These are phyloP conservation scores for Mimumesa dahlbomi DNA, from an alignment of 2,888 invertebrate genomes.

Conservation along the genomic window DNA sequence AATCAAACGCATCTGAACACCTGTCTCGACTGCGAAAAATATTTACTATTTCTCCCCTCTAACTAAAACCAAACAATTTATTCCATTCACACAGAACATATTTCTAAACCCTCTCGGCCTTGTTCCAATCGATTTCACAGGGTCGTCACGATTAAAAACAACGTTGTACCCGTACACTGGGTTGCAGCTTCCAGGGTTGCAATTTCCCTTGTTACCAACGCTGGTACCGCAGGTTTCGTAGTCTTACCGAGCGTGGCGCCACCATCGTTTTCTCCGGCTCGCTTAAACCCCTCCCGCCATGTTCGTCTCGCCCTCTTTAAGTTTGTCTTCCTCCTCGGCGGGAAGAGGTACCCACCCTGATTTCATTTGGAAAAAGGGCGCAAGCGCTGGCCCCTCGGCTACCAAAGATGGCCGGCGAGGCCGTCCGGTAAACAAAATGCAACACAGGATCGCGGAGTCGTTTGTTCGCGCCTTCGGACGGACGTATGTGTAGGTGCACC, in stretches of 20 bases:
- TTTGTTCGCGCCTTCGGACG: slow-evolving; percentile 30
- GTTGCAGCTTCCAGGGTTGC: too few species aligned
- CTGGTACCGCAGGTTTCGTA: too few species aligned
- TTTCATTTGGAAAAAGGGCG: slow-evolving; percentile 49
- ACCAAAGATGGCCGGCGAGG: slow-evolving; percentile 66
- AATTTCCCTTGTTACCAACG: too few species aligned
- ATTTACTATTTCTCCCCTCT: too few species aligned
- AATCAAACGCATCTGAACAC: too few species aligned
- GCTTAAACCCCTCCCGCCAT: neutral
- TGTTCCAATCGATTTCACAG: too few species aligned
- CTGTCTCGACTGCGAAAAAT: too few species aligned
- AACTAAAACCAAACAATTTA: too few species aligned
- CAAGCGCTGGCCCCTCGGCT: slow-evolving; percentile 51
- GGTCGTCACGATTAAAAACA: too few species aligned
- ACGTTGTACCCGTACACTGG: too few species aligned
- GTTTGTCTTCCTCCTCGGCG: slow-evolving; percentile 54
- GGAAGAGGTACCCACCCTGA: slow-evolving; percentile 47
- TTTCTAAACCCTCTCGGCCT: too few species aligned
- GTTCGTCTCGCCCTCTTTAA: slow-evolving; percentile 6
- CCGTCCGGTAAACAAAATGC: slow-evolving; percentile 66
- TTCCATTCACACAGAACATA: too few species aligned
- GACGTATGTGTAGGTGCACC: slow-evolving; percentile 42
- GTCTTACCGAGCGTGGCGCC: slow-evolving; percentile 37
- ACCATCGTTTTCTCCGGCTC: slow-evolving; percentile 4
- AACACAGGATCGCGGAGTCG: slow-evolving; percentile 38